Conservation (phyloP, 2,113 vertebrate genomes). For the Telmatochromis brichardi region DNA sequence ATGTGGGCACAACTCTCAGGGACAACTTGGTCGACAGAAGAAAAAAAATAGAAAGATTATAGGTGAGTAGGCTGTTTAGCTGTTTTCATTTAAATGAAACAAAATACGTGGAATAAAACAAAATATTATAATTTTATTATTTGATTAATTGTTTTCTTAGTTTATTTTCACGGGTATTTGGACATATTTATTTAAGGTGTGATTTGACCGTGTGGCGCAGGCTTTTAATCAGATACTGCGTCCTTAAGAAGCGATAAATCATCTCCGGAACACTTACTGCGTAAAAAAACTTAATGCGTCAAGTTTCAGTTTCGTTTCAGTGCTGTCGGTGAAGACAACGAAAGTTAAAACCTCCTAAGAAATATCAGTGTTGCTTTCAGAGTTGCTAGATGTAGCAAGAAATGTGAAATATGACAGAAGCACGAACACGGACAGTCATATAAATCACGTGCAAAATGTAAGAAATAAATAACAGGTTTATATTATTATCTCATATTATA, state of each 20-base stretch:
- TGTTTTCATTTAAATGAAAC: neutral
- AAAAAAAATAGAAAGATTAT: neutral
- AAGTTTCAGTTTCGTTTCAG: slow-evolving; percentile 60
- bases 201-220: neutral
- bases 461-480: neutral
- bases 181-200: neutral
- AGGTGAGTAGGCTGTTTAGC: slow-evolving; percentile 1
- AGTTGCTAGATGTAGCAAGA: neutral
- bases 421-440: neutral
- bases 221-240: neutral
- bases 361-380: neutral
- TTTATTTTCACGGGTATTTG: neutral
- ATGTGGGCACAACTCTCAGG: slow-evolving; percentile 52
- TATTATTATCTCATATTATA: neutral
- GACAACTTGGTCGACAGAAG: slow-evolving; percentile 55
- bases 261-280: neutral
- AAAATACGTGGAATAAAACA: neutral
- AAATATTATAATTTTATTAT: neutral
- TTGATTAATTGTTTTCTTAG: neutral
- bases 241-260: neutral
- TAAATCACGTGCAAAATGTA: neutral
- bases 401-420: neutral
- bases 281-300: neutral
- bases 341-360: slow-evolving; percentile 1
- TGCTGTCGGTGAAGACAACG: neutral